These are phyloP conservation scores for Chanos chanos DNA, from an alignment of 2,797 vertebrate species.

Conservation along the genomic window DNA sequence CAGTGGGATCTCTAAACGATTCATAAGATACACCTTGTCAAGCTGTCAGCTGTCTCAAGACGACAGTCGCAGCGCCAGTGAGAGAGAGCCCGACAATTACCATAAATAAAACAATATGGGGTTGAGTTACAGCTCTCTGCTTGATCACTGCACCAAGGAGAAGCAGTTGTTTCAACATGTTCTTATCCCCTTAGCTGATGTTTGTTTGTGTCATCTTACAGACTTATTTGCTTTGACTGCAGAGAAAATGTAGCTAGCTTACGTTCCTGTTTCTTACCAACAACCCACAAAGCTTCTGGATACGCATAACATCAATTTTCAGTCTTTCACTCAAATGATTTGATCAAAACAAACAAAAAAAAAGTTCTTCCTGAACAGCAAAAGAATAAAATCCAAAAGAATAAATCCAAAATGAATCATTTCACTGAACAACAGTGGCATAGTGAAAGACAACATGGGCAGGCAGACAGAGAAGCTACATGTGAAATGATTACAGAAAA, in stretches of 20 bases:
- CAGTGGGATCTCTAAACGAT: conserved; percentile 38
- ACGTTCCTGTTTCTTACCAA: conserved; percentile 20
- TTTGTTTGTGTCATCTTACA: conserved; percentile 32
- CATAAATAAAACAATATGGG: conserved; percentile 54
- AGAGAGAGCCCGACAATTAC: conserved; percentile 40
- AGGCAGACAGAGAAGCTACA: no score
- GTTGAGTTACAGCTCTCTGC: conserved; percentile 29
- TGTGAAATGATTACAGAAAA: no score
- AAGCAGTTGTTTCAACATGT: conserved; percentile 31
- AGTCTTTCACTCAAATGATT: no score
- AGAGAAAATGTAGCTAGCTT: conserved; percentile 28
- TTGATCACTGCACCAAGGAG: conserved; percentile 15
- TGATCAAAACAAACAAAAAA: no score
- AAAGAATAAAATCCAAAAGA: no score
- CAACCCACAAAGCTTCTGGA: conserved; percentile 29
- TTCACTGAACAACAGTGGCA: no score
- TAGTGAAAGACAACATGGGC: no score
- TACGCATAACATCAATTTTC: conserved; percentile 45
- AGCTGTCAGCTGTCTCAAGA: conserved; percentile 43
- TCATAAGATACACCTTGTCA: conserved; percentile 38
- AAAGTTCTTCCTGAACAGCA: no score
- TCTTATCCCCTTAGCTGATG: conserved; percentile 4
- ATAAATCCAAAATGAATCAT: no score
- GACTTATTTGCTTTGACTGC: conserved; percentile 18
- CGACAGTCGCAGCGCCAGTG: conserved; percentile 30